Evolutionary conservation across 2,113 vertebrate genomes (phyloP).

Genomic region (Phrynocephalus versicolor): DNA sequence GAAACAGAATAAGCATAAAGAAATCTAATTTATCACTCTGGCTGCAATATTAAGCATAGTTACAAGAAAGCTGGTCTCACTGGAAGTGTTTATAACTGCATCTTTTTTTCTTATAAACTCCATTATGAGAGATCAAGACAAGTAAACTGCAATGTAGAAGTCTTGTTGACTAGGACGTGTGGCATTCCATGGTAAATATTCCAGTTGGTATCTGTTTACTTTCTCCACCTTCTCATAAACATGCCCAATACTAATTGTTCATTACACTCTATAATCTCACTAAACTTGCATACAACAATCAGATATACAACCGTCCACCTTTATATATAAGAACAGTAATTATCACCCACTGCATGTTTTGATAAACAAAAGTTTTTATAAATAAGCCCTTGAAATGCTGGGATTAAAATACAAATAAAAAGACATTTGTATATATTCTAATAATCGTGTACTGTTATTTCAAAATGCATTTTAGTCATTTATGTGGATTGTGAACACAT

Average conservation of each 20-base stretch:
- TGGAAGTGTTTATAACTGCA: not conserved
- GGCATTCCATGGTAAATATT: too few species aligned
- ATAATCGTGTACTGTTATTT: not conserved
- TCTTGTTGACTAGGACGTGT: not conserved
- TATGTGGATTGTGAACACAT: not conserved
- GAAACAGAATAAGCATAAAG: not conserved
- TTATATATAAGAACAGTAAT: not conserved
- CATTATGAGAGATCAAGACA: not conserved
- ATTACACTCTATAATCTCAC: not conserved
- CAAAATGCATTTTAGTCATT: not conserved
- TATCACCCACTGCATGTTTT: not conserved
- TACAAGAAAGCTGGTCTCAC: not conserved
- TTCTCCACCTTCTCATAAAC: not conserved
- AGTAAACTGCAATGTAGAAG: not conserved
- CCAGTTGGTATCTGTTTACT: not conserved
- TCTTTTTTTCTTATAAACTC: not conserved
- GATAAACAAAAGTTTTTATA: not conserved
- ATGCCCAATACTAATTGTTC: not conserved
- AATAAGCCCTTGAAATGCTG: not conserved
- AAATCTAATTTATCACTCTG: not conserved
- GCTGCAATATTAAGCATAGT: not conserved
- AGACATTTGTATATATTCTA: not conserved
- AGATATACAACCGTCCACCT: not conserved
- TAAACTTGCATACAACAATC: not conserved
- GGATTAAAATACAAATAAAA: not conserved